Conservation (phyloP, 2,888 invertebrate species). For the Hydrotaea diabolus region DNA sequence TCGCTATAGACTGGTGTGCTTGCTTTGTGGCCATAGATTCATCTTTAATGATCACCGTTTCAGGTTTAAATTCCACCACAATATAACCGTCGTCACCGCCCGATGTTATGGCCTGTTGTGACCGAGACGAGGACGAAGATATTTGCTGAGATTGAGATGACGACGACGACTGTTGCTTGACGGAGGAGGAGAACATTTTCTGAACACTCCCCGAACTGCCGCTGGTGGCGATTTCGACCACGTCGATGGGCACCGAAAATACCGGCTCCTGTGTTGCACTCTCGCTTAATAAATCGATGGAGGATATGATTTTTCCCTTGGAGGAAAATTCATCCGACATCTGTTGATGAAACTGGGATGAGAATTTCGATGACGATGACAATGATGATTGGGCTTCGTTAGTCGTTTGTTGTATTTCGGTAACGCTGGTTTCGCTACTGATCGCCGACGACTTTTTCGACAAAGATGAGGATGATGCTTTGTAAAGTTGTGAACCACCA, state of each 20-base stretch:
- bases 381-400: slow-evolving; percentile 48
- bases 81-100: slow-evolving; percentile 64
- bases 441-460: slow-evolving; percentile 40
- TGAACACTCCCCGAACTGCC: slow-evolving; percentile 71
- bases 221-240: slow-evolving; percentile 72
- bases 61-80: slow-evolving; percentile 62
- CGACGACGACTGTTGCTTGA: slow-evolving; percentile 49
- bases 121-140: slow-evolving; percentile 38
- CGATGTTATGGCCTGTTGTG: slow-evolving; percentile 61
- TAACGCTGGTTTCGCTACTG: slow-evolving; percentile 56
- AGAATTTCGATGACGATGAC: slow-evolving; percentile 46
- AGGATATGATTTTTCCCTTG: slow-evolving; percentile 74
- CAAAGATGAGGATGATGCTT: slow-evolving; percentile 19
- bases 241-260: slow-evolving; percentile 77
- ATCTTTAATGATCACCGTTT: slow-evolving; percentile 60
- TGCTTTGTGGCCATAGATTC: slow-evolving; percentile 57
- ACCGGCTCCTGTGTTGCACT: slow-evolving; percentile 76
- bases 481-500: slow-evolving; percentile 39
- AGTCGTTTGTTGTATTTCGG: slow-evolving; percentile 51
- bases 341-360: slow-evolving; percentile 63
- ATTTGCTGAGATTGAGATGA: slow-evolving; percentile 58
- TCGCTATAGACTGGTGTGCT: slow-evolving; percentile 55
- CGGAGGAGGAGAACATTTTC: slow-evolving; percentile 68
- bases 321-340: slow-evolving; percentile 72
- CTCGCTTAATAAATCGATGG: slow-evolving; percentile 75